Evolutionary conservation across 1,140 invertebrate genomes (phyloP).

Genomic region (Pygmarrhopalites habei): DNA sequence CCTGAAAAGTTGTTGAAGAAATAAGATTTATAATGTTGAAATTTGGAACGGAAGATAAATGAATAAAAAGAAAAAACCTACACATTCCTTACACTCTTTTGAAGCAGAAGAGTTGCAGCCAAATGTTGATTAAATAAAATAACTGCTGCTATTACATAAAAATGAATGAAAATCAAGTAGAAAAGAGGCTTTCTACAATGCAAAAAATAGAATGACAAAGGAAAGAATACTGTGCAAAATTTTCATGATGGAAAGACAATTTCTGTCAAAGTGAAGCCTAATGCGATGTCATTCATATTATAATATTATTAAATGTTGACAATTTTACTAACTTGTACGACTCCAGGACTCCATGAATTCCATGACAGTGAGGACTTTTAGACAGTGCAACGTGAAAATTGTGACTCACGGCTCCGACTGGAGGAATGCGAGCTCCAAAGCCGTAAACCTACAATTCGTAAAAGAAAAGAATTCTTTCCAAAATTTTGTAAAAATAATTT

Average conservation of each 20-base stretch:
- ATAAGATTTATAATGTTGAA: background rate
- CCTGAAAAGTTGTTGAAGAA: slow-evolving; percentile 29
- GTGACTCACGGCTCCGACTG: slow-evolving; percentile 50
- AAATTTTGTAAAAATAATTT: background rate
- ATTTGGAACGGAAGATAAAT: background rate
- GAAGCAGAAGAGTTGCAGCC: too few relatives aligned
- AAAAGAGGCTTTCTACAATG: too few relatives aligned
- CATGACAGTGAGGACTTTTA: slow-evolving; percentile 50
- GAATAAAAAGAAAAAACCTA: background rate
- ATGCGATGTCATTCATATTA: too few relatives aligned
- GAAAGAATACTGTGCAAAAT: too few relatives aligned
- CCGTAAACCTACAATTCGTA: slow-evolving; percentile 42
- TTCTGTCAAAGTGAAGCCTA: too few relatives aligned
- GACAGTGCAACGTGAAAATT: slow-evolving; percentile 55
- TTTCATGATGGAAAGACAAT: too few relatives aligned
- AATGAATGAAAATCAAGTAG: background rate
- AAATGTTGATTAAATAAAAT: background rate
- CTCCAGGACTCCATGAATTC: slow-evolving; percentile 43
- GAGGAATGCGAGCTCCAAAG: slow-evolving; percentile 53
- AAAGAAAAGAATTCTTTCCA: too few relatives aligned
- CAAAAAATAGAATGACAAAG: too few relatives aligned
- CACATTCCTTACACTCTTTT: too few relatives aligned
- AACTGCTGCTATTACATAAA: background rate
- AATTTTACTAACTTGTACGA: slow-evolving; percentile 40
- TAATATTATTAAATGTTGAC: too few relatives aligned